Conservation (phyloP, 1,140 invertebrate genomes). For the Druon quercuslanigerum region DNA sequence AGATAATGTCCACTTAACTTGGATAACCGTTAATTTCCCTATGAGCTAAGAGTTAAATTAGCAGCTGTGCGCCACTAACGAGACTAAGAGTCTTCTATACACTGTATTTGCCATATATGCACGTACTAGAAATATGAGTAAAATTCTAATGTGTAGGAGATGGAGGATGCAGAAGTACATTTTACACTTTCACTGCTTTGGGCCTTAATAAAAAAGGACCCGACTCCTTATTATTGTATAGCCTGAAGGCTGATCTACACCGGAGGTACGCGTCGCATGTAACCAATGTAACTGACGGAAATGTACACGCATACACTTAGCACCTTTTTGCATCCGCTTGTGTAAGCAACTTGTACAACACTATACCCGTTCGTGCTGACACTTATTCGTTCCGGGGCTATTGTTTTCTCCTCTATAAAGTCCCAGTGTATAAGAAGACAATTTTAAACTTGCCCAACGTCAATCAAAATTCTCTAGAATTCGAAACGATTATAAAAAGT, state of each 20-base stretch:
- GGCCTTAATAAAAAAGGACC: conserved; percentile 46
- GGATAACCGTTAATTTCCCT: conserved; percentile 32
- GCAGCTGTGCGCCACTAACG: no score
- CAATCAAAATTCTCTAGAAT: no score
- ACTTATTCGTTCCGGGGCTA: conserved; percentile 41
- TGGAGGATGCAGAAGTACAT: conserved; percentile 33
- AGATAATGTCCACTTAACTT: no score
- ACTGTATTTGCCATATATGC: no score
- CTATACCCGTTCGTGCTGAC: conserved; percentile 32
- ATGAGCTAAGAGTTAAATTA: conserved; percentile 44
- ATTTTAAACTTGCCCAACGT: no score
- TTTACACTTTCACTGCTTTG: conserved; percentile 52
- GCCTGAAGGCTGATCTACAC: background rate
- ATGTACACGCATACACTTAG: conserved; percentile 65
- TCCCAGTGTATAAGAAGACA: no score
- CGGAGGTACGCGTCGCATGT: no score
- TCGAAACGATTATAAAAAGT: no score
- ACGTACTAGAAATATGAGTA: no score
- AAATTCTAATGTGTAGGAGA: no score
- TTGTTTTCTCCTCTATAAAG: conserved; percentile 3
- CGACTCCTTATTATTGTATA: conserved; percentile 33
- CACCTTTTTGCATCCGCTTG: conserved; percentile 72
- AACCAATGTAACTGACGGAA: conserved; percentile 41
- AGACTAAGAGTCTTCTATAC: no score
- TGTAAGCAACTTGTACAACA: conserved; percentile 44